Evolutionary conservation across 2,113 vertebrate species (phyloP), one percentile per base, ranked within the genome.

Genomic region (Misgurnus anguillicaudatus): DNA sequence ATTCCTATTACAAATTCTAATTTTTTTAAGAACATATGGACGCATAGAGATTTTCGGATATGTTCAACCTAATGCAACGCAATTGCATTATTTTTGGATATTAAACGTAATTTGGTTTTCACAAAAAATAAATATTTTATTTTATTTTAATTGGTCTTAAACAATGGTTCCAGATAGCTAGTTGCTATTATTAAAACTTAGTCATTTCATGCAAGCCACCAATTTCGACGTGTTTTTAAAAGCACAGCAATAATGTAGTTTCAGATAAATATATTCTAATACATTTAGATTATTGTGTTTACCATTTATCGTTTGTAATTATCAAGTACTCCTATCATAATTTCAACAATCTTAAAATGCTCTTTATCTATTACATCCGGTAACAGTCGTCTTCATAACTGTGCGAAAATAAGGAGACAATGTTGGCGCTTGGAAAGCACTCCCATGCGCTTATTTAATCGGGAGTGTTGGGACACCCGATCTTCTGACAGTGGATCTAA

Each of bases 401-500:
- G 45, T 57, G 66, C 55, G 66, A 57, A 39, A 31, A 36, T 31
- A 62, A 62, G 41, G 72, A 61, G 72, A 14, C 21, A 9, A 16
- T 39, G 45, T 53, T 63, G 74, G 74, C 61, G 38, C 42, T 74
- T 42, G 53, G 63, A 65, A 79, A 65, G 77, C 78, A 74, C 69
- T 83, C 79, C 38, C 73, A 61, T 62, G 79, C 77, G 70, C 66
- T 83, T 79, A 83, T 81, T 81, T 78, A 83, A 85, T 85, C 68
- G 63, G 74, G 67, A 82, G 71, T 75, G 77, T 76, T 72, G 83
- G 83, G 85, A 85, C 82, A 88, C 80, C 81, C 82, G 86, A 87
- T 87, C 85, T 85, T 71, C 82, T 84, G 83, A 85, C 81, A 86
- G 76, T 61, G 81, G 81, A 86, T 83, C 85, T 86, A 87, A 88